Evolutionary conservation across 2,113 vertebrate genomes (phyloP), one percentile per base, ranked within the genome.

Genomic region (Poicephalus meyeri): DNA sequence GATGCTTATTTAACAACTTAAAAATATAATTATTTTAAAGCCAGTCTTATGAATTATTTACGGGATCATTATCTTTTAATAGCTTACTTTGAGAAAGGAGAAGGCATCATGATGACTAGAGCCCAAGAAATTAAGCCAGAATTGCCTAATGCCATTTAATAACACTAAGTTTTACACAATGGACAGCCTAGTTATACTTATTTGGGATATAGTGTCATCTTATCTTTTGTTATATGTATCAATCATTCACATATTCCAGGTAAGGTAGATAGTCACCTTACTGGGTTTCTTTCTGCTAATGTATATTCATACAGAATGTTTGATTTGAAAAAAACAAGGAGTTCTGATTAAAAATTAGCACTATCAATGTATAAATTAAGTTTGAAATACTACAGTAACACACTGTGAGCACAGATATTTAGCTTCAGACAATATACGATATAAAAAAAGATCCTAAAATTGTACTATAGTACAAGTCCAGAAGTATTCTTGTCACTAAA

Each of bases 11-110:
- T 70, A 95, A 73, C 21, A 91, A 52, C 46, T 47, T 78, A 26
- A 92, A 70, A 88, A 65, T 56, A 65, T 65, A 80, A 93, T 89
- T 92, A 78, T 81, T 93, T 73, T 65, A 90, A 95, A 93, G 69
- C 35, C 8, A 18, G 28, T 73, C 44, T 93, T 10, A 73, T 87
- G 25, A 87, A 80, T 89, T 89, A 84, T 73, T 85, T 88, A 29
- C 2, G 28, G 65, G 81, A 84, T 64, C 31, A 64, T 84, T 93
- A 89, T 33, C 55, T 93, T 88, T 93, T 69, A 95, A 93, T 69
- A 91, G 52, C 25, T 89, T 70, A 18, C 42, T 91, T 69, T 80
- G 64, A 82, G 83, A 95, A 77, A 12, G 35, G 28, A 83, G 17
- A 71, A 83, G 39, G 16, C 53, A 93, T 80, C 31, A 35, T n/a